A percentile compares a stretch with the other conserved stretches of the same genome.
These are phyloP conservation scores for Thamnophis sirtalis DNA, from an alignment of 2,113 vertebrate genomes.

Conservation along the genomic window DNA sequence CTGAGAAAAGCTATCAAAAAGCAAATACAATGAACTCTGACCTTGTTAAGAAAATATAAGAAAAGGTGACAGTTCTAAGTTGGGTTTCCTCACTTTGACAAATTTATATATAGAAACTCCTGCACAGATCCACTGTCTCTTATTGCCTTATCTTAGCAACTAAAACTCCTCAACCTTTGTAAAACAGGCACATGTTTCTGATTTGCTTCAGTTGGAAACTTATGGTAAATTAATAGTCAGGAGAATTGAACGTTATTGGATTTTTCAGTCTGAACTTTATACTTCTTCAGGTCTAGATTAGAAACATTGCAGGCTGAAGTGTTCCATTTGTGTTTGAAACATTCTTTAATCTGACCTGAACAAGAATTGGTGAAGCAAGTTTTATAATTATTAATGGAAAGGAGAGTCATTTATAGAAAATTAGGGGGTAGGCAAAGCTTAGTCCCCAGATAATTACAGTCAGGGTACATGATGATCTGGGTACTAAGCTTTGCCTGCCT, in stretches of 20 bases:
- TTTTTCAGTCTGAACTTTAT: neutral
- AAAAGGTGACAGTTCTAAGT: neutral
- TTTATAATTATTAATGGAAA: neutral
- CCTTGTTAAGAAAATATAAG: neutral
- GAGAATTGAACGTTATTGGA: neutral
- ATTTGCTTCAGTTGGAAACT: neutral
- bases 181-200: neutral
- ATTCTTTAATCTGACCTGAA: neutral
- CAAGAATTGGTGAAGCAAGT: neutral
- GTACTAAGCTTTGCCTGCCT: too few species aligned
- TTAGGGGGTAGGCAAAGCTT: neutral
- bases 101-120: neutral
- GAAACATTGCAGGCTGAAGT: neutral
- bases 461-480: too few species aligned
- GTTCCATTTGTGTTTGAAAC: neutral
- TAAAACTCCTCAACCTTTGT: neutral
- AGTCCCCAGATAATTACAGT: neutral
- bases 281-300: neutral
- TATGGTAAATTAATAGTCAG: neutral
- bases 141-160: neutral
- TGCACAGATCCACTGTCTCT: neutral
- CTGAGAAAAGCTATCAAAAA: slow-evolving; percentile 50
- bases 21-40: slow-evolving; percentile 31
- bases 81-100: neutral
- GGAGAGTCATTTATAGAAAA: neutral